These are phyloP conservation scores for Troilus luridus DNA, from an alignment of 2,888 invertebrate genomes.

Conservation along the genomic window DNA sequence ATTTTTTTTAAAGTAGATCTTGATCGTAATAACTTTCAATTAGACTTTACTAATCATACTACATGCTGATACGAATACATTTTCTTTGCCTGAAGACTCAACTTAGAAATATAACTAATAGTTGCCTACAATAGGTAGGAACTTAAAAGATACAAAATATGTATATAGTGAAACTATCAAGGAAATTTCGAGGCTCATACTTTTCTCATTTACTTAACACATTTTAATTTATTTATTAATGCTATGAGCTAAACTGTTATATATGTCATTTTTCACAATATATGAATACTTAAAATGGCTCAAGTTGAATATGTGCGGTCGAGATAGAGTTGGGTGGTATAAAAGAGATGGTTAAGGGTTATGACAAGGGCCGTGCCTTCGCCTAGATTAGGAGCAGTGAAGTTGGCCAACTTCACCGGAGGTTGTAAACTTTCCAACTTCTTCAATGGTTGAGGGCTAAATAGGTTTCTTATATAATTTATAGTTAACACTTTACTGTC, in stretches of 20 bases:
- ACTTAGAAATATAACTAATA: too few relatives aligned
- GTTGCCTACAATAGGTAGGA: too few relatives aligned
- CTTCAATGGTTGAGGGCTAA: slow-evolving; percentile 39
- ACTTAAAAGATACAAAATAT: too few relatives aligned
- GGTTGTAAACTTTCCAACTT: slow-evolving; percentile 49
- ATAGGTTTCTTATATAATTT: slow-evolving; percentile 50
- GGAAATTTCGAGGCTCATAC: too few relatives aligned
- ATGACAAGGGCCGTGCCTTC: slow-evolving; percentile 12
- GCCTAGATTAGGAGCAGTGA: slow-evolving; percentile 36
- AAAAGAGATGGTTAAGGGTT: slow-evolving; percentile 37
- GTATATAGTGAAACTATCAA: too few relatives aligned
- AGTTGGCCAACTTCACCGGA: slow-evolving; percentile 41
- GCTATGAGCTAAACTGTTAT: not conserved
- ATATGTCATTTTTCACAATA: too few relatives aligned
- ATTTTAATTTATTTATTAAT: not conserved
- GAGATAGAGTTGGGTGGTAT: slow-evolving; percentile 10
- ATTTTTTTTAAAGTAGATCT: too few relatives aligned
- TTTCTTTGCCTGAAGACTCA: too few relatives aligned
- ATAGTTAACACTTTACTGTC: slow-evolving; percentile 50
- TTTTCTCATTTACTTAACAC: not conserved
- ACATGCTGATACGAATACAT: too few relatives aligned
- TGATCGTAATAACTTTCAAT: too few relatives aligned
- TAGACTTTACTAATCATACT: too few relatives aligned
- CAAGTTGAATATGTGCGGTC: not conserved
- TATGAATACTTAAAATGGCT: not conserved